Evolutionary conservation across 2,113 vertebrate species (phyloP).

Genomic region (Lucifuga dentata): DNA sequence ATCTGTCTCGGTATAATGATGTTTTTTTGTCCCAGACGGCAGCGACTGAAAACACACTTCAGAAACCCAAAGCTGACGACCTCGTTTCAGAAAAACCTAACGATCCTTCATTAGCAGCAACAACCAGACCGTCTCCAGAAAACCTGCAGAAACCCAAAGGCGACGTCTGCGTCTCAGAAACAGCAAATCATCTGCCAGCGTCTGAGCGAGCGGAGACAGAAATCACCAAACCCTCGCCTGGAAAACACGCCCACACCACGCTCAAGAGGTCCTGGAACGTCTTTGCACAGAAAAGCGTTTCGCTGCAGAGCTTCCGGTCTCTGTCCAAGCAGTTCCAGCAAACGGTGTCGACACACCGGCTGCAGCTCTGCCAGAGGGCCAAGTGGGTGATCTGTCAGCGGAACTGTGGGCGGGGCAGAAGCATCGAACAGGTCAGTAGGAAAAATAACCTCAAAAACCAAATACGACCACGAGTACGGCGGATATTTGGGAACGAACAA

Average conservation of each 20-base stretch:
- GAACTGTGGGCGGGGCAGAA: conserved; percentile 77
- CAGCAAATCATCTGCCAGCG: neutral
- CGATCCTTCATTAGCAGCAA: accelerated
- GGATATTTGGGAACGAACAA: no score
- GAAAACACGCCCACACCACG: neutral
- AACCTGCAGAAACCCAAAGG: conserved; percentile 30
- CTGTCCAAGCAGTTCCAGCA: conserved; percentile 83
- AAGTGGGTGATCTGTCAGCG: conserved; percentile 87
- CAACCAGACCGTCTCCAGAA: no score
- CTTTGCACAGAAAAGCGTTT: conserved; percentile 62
- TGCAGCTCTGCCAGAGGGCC: conserved; percentile 88
- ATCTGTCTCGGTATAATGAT: no score
- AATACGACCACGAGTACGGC: no score
- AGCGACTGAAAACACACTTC: no score
- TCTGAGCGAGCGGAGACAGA: neutral
- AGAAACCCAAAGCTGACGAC: neutral
- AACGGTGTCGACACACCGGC: conserved; percentile 80
- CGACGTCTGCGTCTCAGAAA: conserved; percentile 12
- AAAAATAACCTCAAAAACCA: no score
- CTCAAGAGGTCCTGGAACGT: conserved; percentile 89
- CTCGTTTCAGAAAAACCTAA: conserved; percentile 37
- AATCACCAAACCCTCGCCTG: accelerated
- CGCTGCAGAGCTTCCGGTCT: conserved; percentile 64
- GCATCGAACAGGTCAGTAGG: conserved; percentile 85
- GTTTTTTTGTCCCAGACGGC: no score